phyloP scores from a whole-genome alignment of 2,888 invertebrate genomes.

The Creontiades dilutus region DNA sequence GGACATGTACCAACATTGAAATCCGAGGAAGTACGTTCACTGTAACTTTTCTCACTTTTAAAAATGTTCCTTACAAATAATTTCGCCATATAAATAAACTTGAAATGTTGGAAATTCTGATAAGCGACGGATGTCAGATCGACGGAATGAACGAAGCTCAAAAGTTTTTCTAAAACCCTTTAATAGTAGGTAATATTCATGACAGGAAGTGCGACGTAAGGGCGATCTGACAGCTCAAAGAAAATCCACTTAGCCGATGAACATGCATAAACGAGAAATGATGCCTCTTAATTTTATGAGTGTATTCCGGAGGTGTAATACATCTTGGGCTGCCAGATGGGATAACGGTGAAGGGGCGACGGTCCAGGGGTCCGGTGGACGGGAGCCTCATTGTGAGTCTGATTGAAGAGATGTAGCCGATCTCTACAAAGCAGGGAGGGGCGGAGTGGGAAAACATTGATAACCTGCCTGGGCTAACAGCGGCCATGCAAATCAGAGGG shows the following conservation, averaged over 20 bases:
- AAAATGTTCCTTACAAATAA: no score
- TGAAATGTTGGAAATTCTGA: no score
- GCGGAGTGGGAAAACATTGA: slow-evolving; percentile 42
- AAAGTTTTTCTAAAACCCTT: no score
- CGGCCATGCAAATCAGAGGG: slow-evolving; percentile 42
- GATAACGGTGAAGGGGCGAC: slow-evolving; percentile 27
- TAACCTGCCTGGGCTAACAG: neutral
- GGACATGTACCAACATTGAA: no score
- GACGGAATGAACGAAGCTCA: no score
- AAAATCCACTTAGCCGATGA: neutral
- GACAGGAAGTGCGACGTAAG: no score
- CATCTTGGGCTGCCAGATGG: slow-evolving; percentile 36
- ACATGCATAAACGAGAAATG: neutral
- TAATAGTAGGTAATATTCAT: no score
- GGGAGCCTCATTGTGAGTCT: slow-evolving; percentile 23
- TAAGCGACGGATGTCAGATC: no score
- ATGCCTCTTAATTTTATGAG: slow-evolving; percentile 30
- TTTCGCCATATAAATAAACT: no score
- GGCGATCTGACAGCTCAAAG: neutral
- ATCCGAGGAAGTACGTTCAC: no score
- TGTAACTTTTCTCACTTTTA: no score
- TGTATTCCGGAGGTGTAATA: neutral
- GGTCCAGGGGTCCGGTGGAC: slow-evolving; percentile 9
- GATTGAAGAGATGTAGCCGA: slow-evolving; percentile 14
- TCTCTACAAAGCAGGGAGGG: neutral